Evolutionary conservation across 2,113 vertebrate genomes (phyloP).

Genomic region (Peromyscus leucopus): DNA sequence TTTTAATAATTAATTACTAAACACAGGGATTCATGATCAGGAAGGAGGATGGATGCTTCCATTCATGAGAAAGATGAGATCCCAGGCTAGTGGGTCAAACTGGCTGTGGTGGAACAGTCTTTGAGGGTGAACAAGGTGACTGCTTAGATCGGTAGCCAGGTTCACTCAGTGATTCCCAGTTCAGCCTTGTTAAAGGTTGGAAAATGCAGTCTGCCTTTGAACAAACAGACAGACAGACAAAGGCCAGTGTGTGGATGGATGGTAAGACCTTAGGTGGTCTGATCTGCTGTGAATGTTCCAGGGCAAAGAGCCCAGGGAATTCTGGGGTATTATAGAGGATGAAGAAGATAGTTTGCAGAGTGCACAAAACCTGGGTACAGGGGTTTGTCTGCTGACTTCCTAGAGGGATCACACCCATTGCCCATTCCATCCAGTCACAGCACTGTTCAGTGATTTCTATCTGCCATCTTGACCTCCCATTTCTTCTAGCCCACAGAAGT

Average conservation of each 20-base stretch:
- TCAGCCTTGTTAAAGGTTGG: neutral
- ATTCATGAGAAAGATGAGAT: neutral
- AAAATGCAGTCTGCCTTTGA: neutral
- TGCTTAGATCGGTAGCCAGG: neutral
- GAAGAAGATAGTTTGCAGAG: accelerated
- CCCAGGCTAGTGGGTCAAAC: neutral
- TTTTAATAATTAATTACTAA: too few species aligned
- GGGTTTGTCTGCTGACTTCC: too few species aligned
- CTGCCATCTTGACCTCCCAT: neutral
- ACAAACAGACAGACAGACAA: neutral
- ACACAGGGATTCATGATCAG: neutral
- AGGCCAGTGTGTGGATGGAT: neutral
- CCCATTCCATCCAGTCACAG: neutral
- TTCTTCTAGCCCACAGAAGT: neutral
- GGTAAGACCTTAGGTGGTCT: neutral
- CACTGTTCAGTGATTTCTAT: neutral
- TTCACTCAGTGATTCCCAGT: neutral
- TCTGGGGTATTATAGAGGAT: neutral
- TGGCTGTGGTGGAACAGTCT: neutral
- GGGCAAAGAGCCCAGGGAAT: neutral
- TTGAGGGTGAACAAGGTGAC: neutral
- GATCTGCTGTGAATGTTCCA: neutral
- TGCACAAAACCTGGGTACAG: neutral
- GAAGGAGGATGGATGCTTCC: too few species aligned
- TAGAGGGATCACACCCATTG: neutral